Percentiles rank a stretch among this genome's conserved stretches.
These are phyloP conservation scores for Macroglossus sobrinus DNA, from an alignment of 2,113 vertebrate species.

Conservation along the genomic window DNA sequence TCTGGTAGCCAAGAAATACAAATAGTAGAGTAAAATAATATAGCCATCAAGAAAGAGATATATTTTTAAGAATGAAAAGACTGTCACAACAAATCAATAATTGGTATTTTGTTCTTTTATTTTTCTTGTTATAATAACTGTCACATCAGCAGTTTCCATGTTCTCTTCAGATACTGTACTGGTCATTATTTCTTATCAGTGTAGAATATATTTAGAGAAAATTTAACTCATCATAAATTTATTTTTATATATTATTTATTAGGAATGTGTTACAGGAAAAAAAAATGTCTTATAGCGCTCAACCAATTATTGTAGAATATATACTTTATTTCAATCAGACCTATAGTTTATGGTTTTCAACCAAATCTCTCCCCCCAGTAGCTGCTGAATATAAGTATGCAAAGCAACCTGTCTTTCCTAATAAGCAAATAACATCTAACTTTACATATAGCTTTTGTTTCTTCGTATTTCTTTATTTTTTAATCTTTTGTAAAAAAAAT, in stretches of 20 bases:
- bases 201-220: background rate
- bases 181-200: background rate
- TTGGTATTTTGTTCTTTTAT: background rate
- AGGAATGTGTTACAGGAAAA: background rate
- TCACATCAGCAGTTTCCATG: background rate
- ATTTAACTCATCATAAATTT: background rate
- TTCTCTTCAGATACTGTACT: background rate
- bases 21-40: background rate
- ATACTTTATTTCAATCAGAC: background rate
- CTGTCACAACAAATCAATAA: background rate
- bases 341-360: slow-evolving; percentile 15
- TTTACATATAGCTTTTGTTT: slow-evolving; percentile 16
- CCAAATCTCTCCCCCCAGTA: background rate
- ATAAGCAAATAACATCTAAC: slow-evolving; percentile 31
- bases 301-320: background rate
- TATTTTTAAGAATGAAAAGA: background rate
- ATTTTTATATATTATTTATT: slow-evolving; percentile 35
- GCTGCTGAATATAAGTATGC: background rate
- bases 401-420: slow-evolving; percentile 17
- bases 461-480: slow-evolving; percentile 36
- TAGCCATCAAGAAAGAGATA: background rate
- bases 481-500: slow-evolving; percentile 7
- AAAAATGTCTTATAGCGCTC: background rate
- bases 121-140: background rate
- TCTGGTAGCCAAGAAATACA: background rate